Conservation (phyloP, 2,888 invertebrate species). For the Syrista parreyssii region DNA sequence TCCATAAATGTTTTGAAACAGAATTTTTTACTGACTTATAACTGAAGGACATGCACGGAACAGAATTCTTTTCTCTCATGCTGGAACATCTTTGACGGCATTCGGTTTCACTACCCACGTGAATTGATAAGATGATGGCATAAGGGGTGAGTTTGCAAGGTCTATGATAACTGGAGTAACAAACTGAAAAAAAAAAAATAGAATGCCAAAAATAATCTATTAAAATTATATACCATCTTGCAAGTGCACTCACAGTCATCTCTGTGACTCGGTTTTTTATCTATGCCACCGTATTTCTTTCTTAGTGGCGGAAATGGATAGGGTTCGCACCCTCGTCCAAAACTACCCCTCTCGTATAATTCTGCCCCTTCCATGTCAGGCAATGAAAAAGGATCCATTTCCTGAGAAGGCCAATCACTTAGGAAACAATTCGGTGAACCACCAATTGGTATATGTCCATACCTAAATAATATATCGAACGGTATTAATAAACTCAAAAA, state of each 20-base stretch:
- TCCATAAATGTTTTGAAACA: neutral
- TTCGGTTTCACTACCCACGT: slow-evolving; percentile 77
- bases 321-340: slow-evolving; percentile 84
- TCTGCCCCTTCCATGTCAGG: slow-evolving; percentile 75
- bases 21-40: slow-evolving; percentile 69
- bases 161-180: slow-evolving; percentile 82
- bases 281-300: neutral
- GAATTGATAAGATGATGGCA: slow-evolving; percentile 73
- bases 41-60: slow-evolving; percentile 83
- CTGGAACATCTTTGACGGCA: slow-evolving; percentile 69
- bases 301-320: slow-evolving; percentile 65
- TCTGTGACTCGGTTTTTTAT: neutral
- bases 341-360: slow-evolving; percentile 84
- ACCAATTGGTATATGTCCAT: slow-evolving; percentile 52
- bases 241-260: neutral
- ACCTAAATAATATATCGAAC: neutral
- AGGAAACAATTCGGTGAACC: slow-evolving; percentile 82
- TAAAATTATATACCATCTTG: neutral
- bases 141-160: slow-evolving; percentile 77
- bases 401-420: slow-evolving; percentile 78
- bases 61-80: slow-evolving; percentile 69
- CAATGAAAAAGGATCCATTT: slow-evolving; percentile 73
- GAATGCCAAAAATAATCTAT: neutral
- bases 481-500: neutral
- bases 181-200: slow-evolving; percentile 69